These are phyloP conservation scores for Cynoglossus semilaevis DNA, from an alignment of 2,113 vertebrate species.

Conservation along the genomic window DNA sequence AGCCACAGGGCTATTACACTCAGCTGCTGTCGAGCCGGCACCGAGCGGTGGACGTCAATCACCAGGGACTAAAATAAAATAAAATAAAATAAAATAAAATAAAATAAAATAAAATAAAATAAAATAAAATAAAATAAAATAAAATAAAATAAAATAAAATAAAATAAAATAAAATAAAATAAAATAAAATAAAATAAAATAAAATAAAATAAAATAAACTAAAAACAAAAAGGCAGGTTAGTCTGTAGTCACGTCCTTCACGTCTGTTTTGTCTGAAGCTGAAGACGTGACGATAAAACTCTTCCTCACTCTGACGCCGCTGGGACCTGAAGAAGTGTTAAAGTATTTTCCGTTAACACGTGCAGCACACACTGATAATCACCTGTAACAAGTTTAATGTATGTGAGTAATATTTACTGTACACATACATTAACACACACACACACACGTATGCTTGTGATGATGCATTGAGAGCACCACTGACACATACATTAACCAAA, in stretches of 20 bases:
- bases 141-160: too few species aligned
- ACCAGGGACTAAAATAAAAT: too few species aligned
- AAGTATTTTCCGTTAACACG: conserved; percentile 42
- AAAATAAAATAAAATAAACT: neutral
- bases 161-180: too few species aligned
- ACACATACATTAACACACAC: neutral
- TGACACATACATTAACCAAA: conserved; percentile 7
- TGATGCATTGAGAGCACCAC: neutral
- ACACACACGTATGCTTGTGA: neutral
- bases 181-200: too few species aligned
- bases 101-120: too few species aligned
- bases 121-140: too few species aligned
- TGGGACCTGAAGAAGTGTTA: conserved; percentile 50
- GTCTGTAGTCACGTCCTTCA: neutral
- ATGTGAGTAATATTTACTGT: too few species aligned
- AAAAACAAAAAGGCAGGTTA: conserved; percentile 14
- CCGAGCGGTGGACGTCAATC: neutral
- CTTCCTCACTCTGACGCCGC: conserved; percentile 29
- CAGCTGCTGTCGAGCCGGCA: conserved; percentile 62
- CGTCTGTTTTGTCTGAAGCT: conserved; percentile 34
- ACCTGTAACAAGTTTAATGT: neutral
- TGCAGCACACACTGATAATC: neutral
- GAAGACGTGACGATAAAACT: conserved; percentile 50
- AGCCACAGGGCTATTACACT: conserved; percentile 61
- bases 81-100: too few species aligned